Conservation (phyloP, 2,888 invertebrate genomes). For the Athrips mouffetella region DNA sequence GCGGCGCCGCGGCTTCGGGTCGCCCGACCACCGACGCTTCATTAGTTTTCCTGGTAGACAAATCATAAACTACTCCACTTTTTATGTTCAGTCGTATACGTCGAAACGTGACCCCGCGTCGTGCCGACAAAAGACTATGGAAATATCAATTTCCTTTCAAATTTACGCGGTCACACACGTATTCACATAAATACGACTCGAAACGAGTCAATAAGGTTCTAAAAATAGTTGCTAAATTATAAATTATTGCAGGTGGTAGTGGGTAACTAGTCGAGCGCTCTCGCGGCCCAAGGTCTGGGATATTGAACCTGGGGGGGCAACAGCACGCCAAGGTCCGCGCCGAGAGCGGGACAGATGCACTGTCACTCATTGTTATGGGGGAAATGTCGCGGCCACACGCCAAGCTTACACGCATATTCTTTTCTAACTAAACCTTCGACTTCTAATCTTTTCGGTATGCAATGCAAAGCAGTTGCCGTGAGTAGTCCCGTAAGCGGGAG, state of each 20-base stretch:
- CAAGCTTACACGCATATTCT: constrained; percentile 41
- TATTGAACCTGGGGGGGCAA: constrained; percentile 74
- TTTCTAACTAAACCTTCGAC: constrained; percentile 47
- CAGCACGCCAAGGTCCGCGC: constrained; percentile 65
- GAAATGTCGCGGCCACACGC: constrained; percentile 71
- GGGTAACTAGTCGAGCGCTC: constrained; percentile 60
- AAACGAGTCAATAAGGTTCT: constrained; percentile 42
- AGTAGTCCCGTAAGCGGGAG: constrained; percentile 54
- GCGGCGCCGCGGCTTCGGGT: constrained; percentile 37
- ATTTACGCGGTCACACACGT: constrained; percentile 23
- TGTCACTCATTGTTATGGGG: constrained; percentile 74
- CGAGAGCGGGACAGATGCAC: constrained; percentile 70
- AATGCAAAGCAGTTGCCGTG: constrained; percentile 56
- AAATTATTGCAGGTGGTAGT: constrained; percentile 61
- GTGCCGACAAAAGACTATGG: constrained; percentile 50
- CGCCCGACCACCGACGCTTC: constrained; percentile 63
- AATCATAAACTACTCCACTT: constrained; percentile 64
- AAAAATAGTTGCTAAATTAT: constrained; percentile 58
- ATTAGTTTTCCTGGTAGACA: constrained; percentile 73
- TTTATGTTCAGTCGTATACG: constrained; percentile 60
- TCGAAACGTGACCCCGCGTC: constrained; percentile 57
- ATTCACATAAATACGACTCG: constrained; percentile 31
- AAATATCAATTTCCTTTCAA: constrained; percentile 50
- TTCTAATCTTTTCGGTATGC: constrained; percentile 60
- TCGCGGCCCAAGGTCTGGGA: constrained; percentile 75